Percentiles rank a stretch among this genome's conserved stretches.
phyloP scores from a whole-genome alignment of 2,797 vertebrate species.

The Peromyscus attwateri region DNA sequence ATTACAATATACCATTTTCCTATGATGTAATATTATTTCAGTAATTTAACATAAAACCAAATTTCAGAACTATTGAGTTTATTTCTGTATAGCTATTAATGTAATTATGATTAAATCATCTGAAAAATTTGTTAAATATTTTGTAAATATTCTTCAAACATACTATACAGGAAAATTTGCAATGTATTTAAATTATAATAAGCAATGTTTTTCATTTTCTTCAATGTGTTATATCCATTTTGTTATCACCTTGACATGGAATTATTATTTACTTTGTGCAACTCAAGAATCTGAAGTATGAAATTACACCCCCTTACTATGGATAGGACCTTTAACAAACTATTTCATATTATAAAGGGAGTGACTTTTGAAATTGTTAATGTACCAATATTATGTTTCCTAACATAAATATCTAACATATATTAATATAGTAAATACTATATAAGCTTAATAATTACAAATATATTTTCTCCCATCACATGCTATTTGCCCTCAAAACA shows the following conservation, averaged over 20 bases:
- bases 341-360: not conserved
- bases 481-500: not conserved
- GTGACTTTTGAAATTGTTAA: not conserved
- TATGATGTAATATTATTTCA: not conserved
- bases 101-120: not conserved
- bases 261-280: not conserved
- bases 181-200: not conserved
- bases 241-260: not conserved
- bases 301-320: not conserved
- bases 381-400: not conserved
- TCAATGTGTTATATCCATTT: not conserved
- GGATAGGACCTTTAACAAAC: not conserved
- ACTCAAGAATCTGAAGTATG: rapidly evolving
- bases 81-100: not conserved
- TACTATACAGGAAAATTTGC: not conserved
- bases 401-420: not conserved
- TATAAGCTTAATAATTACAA: not conserved
- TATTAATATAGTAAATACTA: not conserved
- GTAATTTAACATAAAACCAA: not conserved
- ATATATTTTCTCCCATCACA: not conserved
- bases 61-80: not conserved
- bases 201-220: not conserved
- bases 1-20: not conserved
- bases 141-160: not conserved
- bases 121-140: not conserved